phyloP scores from a whole-genome alignment of 2,113 vertebrate species.

The Riparia riparia region DNA sequence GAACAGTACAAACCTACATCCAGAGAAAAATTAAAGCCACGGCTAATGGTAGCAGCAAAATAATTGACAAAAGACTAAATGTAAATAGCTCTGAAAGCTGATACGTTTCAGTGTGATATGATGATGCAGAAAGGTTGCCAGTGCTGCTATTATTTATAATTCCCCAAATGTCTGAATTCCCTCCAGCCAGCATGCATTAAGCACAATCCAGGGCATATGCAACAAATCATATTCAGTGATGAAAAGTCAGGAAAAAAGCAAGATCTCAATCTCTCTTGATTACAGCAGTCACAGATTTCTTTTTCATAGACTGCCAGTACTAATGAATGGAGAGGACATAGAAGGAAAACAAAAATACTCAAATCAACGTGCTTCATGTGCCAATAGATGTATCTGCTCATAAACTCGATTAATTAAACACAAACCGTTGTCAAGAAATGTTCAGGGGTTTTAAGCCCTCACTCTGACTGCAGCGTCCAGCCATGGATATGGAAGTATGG shows the following conservation, averaged over 20 bases:
- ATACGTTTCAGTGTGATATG: background rate
- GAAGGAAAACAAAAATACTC: conserved; percentile 35
- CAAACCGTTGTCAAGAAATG: background rate
- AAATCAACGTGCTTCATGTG: background rate
- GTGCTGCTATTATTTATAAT: conserved; percentile 25
- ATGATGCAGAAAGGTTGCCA: background rate
- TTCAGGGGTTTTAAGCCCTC: background rate
- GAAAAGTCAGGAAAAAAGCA: conserved; percentile 25
- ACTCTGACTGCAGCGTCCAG: background rate
- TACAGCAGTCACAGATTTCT: conserved; percentile 35
- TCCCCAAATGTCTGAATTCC: background rate
- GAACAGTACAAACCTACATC: background rate
- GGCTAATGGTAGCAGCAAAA: background rate
- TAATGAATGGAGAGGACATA: conserved; percentile 18
- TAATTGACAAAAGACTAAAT: background rate
- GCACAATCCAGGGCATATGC: conserved; percentile 19
- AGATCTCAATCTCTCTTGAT: conserved; percentile 36
- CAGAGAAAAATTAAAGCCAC: background rate
- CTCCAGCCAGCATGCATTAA: conserved; percentile 34
- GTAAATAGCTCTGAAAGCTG: conserved; percentile 22
- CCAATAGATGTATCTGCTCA: background rate
- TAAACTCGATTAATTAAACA: background rate
- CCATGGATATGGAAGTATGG: accelerated
- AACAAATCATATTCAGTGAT: conserved; percentile 53
- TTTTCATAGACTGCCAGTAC: conserved; percentile 28